Evolutionary conservation across 2,797 vertebrate species (phyloP).

Genomic region (Cirrhinus mrigala): DNA sequence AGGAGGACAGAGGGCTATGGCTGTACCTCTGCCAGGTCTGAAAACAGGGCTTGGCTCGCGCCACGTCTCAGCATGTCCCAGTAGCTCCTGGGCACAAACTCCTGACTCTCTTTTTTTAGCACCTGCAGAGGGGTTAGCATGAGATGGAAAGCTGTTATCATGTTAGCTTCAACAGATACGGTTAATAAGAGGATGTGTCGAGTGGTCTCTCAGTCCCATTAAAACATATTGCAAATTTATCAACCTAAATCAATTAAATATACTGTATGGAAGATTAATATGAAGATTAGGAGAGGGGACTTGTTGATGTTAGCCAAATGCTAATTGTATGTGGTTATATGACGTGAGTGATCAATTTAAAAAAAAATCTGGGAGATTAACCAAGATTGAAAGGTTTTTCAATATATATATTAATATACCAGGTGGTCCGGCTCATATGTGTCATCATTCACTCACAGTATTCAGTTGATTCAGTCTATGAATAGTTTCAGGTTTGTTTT

Average conservation of each 20-base stretch:
- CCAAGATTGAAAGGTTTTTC: background rate
- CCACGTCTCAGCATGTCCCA: slow-evolving; percentile 97
- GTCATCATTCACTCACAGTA: background rate
- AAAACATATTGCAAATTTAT: background rate
- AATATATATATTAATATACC: background rate
- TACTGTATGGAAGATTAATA: slow-evolving; percentile 3
- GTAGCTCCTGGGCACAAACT: slow-evolving; percentile 93
- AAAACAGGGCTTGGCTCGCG: slow-evolving; percentile 98
- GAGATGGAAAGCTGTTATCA: slow-evolving; percentile 63
- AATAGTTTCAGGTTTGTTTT: background rate
- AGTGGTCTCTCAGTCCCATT: slow-evolving; percentile 20
- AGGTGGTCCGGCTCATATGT: background rate
- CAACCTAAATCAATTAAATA: background rate
- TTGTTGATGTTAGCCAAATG: slow-evolving; percentile 30
- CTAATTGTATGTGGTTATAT: slow-evolving; percentile 26
- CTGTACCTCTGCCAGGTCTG: slow-evolving; percentile 97
- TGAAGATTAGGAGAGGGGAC: background rate
- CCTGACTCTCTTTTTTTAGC: slow-evolving; percentile 92
- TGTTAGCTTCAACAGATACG: slow-evolving; percentile 30
- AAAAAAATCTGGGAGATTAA: background rate
- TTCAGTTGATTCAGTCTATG: background rate
- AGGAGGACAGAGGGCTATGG: slow-evolving; percentile 70
- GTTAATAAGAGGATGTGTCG: slow-evolving; percentile 36
- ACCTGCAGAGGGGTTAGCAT: slow-evolving; percentile 81
- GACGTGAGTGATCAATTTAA: background rate